A percentile compares a stretch with the other conserved stretches of the same genome.
These are phyloP conservation scores for Naso thynnoides DNA, from an alignment of 2,797 vertebrate genomes.

Conservation along the genomic window DNA sequence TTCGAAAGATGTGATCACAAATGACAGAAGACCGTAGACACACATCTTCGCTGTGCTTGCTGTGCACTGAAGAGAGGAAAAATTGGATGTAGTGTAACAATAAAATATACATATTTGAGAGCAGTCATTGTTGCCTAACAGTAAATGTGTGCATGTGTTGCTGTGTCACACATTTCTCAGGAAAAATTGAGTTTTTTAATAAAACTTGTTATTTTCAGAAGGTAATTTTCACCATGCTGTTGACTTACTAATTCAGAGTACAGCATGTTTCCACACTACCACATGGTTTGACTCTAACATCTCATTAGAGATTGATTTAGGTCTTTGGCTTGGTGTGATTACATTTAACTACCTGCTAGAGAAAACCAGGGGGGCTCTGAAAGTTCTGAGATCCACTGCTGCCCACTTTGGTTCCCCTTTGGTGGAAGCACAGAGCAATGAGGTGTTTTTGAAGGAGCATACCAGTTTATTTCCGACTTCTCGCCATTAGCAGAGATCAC, in stretches of 20 bases:
- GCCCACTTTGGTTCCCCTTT: no score
- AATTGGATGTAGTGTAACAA: not conserved
- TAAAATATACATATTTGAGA: not conserved
- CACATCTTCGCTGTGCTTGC: slow-evolving; percentile 97
- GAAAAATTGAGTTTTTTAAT: not conserved
- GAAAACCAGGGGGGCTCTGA: slow-evolving; percentile 22
- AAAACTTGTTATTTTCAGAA: slow-evolving; percentile 4
- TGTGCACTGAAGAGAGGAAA: slow-evolving; percentile 86
- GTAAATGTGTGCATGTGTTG: not conserved
- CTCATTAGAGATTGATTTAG: slow-evolving; percentile 37
- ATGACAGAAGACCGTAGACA: slow-evolving; percentile 95
- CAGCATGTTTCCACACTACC: slow-evolving; percentile 10
- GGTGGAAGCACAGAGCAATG: no score
- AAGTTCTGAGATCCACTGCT: not conserved
- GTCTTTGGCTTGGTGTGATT: slow-evolving; percentile 18
- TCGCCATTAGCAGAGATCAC: no score
- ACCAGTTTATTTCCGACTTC: no score
- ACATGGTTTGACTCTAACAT: slow-evolving; percentile 28
- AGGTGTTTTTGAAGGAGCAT: no score
- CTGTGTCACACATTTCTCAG: not conserved
- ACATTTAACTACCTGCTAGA: slow-evolving; percentile 24
- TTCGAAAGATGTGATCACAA: slow-evolving; percentile 94
- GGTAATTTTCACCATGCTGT: not conserved
- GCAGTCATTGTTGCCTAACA: not conserved
- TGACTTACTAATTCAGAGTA: not conserved